Evolutionary conservation across 2,888 invertebrate species (phyloP).

Genomic region (Polymixis lichenea): DNA sequence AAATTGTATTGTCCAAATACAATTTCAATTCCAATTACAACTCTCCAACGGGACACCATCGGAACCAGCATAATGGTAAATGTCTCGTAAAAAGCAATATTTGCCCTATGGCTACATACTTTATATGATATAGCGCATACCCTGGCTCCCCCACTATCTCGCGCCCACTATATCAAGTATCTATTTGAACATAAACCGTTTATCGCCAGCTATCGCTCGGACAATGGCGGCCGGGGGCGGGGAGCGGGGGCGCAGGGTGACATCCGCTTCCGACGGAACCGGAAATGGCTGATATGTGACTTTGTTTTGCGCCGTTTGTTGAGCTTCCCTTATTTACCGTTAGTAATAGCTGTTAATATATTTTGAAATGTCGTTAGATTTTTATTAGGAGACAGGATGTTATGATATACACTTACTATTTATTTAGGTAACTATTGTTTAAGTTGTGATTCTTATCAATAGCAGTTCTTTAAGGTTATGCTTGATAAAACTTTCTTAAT

Average conservation of each 20-base stretch:
- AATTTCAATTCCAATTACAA: not conserved
- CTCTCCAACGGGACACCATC: not conserved
- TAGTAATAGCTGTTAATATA: slow-evolving; percentile 65
- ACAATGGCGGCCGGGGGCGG: slow-evolving; percentile 61
- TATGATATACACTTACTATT: not conserved
- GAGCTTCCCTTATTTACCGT: slow-evolving; percentile 69
- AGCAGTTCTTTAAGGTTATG: not conserved
- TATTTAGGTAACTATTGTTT: too few species aligned
- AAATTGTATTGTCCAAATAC: not conserved
- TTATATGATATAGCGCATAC: not conserved
- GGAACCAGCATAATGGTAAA: not conserved
- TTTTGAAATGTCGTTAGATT: slow-evolving; percentile 62
- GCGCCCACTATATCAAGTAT: slow-evolving; percentile 63
- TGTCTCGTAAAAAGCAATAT: not conserved
- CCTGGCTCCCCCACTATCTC: slow-evolving; percentile 38
- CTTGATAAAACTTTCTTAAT: not conserved
- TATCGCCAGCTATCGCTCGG: slow-evolving; percentile 69
- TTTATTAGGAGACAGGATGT: slow-evolving; percentile 18
- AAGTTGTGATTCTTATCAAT: not conserved
- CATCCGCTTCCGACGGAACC: slow-evolving; percentile 78
- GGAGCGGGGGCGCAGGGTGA: slow-evolving; percentile 40
- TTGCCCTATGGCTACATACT: too few species aligned
- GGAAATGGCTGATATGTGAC: slow-evolving; percentile 81
- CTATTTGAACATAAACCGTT: slow-evolving; percentile 71
- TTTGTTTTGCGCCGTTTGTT: slow-evolving; percentile 79